Evolutionary conservation across 2,888 invertebrate genomes (phyloP).

Genomic region (Tanypteryx hageni): DNA sequence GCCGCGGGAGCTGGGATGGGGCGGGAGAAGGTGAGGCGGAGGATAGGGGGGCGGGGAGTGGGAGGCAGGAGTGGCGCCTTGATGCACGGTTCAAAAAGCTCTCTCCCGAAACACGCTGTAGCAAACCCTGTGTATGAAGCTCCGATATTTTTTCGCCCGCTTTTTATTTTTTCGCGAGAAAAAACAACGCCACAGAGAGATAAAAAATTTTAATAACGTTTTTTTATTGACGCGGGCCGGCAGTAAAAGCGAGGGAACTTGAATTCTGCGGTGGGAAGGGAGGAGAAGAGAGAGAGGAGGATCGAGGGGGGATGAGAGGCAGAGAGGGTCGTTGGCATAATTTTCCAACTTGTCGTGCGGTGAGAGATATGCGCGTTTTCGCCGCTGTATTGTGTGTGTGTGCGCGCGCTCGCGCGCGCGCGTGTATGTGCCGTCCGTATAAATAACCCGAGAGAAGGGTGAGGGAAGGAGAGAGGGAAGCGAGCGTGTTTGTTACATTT

Average conservation of each 20-base stretch:
- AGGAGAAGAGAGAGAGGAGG: not conserved
- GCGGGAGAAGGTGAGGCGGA: not conserved
- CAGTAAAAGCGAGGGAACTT: slow-evolving; percentile 9
- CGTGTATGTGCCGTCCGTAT: slow-evolving; percentile 26
- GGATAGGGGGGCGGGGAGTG: not conserved
- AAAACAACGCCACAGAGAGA: not conserved
- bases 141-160: not conserved
- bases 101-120: slow-evolving; percentile 31
- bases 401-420: not conserved
- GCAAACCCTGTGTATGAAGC: not conserved
- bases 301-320: slow-evolving; percentile 17
- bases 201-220: slow-evolving; percentile 48
- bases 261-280: not conserved
- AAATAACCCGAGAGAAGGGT: slow-evolving; percentile 37
- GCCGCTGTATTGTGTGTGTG: slow-evolving; percentile 47
- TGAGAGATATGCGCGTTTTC: slow-evolving; percentile 62
- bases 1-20: not conserved
- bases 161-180: not conserved
- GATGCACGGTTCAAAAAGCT: not conserved
- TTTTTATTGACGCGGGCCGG: slow-evolving; percentile 41
- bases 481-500: slow-evolving; percentile 50
- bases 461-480: not conserved
- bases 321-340: slow-evolving; percentile 59
- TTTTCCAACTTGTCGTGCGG: slow-evolving; percentile 64
- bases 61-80: not conserved